Conservation (phyloP, 1,140 invertebrate species). For the Aporrectodea caliginosa region DNA sequence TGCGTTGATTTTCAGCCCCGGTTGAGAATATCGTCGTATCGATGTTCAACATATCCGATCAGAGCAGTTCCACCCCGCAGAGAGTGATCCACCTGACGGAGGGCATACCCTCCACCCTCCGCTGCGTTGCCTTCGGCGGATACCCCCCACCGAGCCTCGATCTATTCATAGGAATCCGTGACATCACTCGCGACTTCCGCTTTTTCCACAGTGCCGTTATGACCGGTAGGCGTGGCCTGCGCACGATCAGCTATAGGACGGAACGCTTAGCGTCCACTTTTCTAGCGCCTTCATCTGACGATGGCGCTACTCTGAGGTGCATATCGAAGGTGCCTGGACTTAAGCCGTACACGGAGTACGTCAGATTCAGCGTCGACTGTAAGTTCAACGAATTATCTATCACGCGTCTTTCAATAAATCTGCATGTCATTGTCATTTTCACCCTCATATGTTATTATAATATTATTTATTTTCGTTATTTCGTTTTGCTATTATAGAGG, state of each 20-base stretch:
- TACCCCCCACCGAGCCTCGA: slow-evolving; percentile 11
- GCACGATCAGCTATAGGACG: slow-evolving; percentile 3
- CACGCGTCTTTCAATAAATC: background rate
- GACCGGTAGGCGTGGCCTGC: background rate
- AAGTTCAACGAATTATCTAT: too few relatives aligned
- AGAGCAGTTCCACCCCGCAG: background rate
- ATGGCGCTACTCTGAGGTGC: background rate
- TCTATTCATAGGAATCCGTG: slow-evolving; percentile 5
- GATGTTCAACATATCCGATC: background rate
- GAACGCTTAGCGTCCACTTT: background rate
- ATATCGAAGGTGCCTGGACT: slow-evolving; percentile 1
- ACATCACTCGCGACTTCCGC: slow-evolving; percentile 13
- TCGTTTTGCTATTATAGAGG: background rate
- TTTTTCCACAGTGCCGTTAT: background rate
- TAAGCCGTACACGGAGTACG: background rate
- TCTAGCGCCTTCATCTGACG: background rate
- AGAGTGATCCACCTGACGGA: background rate
- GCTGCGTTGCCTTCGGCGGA: slow-evolving; percentile 3
- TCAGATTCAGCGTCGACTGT: slow-evolving; percentile 10
- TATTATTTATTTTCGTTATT: background rate
- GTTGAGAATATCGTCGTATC: background rate
- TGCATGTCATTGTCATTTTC: background rate
- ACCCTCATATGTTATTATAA: background rate
- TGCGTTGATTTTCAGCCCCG: background rate
- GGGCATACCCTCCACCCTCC: background rate